Conservation (phyloP, 1,140 invertebrate species). For the Caenorhabditis inopinata region DNA sequence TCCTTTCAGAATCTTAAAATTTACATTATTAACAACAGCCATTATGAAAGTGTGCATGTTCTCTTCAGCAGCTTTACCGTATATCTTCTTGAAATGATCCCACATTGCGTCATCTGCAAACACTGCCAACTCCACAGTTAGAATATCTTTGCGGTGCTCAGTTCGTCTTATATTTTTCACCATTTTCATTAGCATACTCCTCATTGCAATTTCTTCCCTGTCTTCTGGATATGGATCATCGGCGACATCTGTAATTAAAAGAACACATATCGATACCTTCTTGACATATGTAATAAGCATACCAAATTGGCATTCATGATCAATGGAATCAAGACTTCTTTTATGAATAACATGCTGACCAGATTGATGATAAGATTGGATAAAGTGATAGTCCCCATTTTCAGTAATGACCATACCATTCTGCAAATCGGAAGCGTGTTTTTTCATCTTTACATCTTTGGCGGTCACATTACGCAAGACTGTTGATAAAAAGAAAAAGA, state of each 20-base stretch:
- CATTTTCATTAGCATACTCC: background rate
- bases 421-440: constrained; percentile 20
- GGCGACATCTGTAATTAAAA: constrained; percentile 27
- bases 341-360: constrained; percentile 48
- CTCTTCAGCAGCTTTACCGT: constrained; percentile 45
- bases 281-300: background rate
- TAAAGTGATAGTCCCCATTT: constrained; percentile 40
- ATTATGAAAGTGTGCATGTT: constrained; percentile 52
- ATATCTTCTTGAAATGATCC: constrained; percentile 51
- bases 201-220: constrained; percentile 27
- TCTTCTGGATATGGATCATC: constrained; percentile 52
- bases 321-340: constrained; percentile 25
- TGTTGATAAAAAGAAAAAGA: too few relatives aligned
- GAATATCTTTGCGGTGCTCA: background rate
- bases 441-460: background rate
- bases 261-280: background rate
- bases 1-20: too few relatives aligned
- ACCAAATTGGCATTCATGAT: constrained; percentile 51
- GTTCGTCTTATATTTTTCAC: background rate
- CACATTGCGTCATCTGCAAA: constrained; percentile 54
- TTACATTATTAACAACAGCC: constrained; percentile 52
- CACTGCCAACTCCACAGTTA: constrained; percentile 52
- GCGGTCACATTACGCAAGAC: background rate
- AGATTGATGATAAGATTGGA: constrained; percentile 42
- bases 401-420: constrained; percentile 47